Evolutionary conservation across 2,888 invertebrate species (phyloP), one percentile per base, ranked within the genome.

Genomic region (Latheticus oryzae): DNA sequence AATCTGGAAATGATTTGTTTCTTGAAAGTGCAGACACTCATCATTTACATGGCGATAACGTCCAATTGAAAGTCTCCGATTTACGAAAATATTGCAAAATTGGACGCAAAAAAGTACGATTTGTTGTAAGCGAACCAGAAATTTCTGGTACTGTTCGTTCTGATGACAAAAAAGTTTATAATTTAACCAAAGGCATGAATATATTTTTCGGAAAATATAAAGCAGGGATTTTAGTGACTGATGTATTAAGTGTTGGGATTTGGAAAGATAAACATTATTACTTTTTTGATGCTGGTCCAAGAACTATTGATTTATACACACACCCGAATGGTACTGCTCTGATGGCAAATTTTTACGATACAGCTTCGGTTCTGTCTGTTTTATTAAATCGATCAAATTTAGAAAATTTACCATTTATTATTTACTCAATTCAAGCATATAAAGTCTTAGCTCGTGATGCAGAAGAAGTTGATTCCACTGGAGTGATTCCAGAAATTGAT

Each of bases 281-380:
- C 58, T 81, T 88, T 62, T 88, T 87, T 66, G 88, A 88, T 72
- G 84, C 86, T 0, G 84, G 80, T 9, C 83, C 84, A 1, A 77
- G 85, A 64, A 82, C 82, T 35, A 77, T 81, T 1, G 80, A 81
- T 63, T 80, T 84, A 1, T 82, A 76, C 61, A 79, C 82, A 1
- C 82, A 83, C 61, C 81, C 76, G 19, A 68, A 78, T 1, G 87
- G 87, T 0, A 79, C 78, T 23, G 82, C 87, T 1, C 81, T 85
- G 3, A 78, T 87, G 38, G 80, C 84, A 0, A 82, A 83, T 61
- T 81, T 85, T 2, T 81, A 82, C 66, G 82, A 83, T 62, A 60
- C 84, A 1, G 76, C 79, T 17, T 73, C 81, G 0, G 77, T 85
- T 1, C 73, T 81, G 0, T 82, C 84, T 24, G 76, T 85, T 11